Evolutionary conservation across 1,140 invertebrate species (phyloP).

Genomic region (Galendromus occidentalis): DNA sequence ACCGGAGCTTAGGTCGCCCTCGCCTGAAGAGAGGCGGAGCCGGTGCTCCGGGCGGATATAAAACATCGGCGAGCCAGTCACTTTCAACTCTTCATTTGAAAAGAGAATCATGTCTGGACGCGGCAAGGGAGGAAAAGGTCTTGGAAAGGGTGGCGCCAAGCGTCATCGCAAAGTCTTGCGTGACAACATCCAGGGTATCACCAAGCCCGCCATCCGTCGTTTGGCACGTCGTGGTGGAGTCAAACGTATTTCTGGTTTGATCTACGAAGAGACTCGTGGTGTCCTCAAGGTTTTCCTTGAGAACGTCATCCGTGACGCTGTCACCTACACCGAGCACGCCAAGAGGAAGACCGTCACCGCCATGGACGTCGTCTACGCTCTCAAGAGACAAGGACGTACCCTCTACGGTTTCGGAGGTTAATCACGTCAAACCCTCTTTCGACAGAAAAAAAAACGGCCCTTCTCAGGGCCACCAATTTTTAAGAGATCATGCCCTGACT

Average conservation of each 20-base stretch:
- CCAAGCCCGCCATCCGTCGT: conserved; percentile 42
- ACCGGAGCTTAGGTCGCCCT: too few relatives aligned
- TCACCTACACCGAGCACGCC: conserved; percentile 61
- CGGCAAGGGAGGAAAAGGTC: conserved; percentile 29
- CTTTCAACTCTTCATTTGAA: too few relatives aligned
- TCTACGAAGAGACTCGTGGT: conserved; percentile 47
- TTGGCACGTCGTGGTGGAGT: conserved; percentile 50
- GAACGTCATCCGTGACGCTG: conserved; percentile 57
- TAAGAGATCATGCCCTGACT: background rate
- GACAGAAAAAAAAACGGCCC: conserved; percentile 22
- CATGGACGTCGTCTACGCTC: conserved; percentile 67
- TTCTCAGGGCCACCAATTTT: conserved; percentile 25
- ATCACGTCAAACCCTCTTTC: background rate
- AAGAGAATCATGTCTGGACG: conserved; percentile 27
- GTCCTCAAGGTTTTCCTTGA: conserved; percentile 59
- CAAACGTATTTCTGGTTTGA: conserved; percentile 49
- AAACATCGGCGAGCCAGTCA: too few relatives aligned
- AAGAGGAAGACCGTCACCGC: conserved; percentile 61
- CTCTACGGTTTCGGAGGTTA: conserved; percentile 40
- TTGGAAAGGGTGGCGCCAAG: conserved; percentile 29
- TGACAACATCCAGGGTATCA: conserved; percentile 55
- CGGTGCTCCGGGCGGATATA: too few relatives aligned
- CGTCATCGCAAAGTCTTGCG: conserved; percentile 32
- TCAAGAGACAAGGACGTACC: conserved; percentile 55
- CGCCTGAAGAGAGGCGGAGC: too few relatives aligned